A percentile compares a stretch with the other conserved stretches of the same genome.
These are phyloP conservation scores for Cerastoderma edule DNA, from an alignment of 2,888 invertebrate genomes.

Conservation along the genomic window DNA sequence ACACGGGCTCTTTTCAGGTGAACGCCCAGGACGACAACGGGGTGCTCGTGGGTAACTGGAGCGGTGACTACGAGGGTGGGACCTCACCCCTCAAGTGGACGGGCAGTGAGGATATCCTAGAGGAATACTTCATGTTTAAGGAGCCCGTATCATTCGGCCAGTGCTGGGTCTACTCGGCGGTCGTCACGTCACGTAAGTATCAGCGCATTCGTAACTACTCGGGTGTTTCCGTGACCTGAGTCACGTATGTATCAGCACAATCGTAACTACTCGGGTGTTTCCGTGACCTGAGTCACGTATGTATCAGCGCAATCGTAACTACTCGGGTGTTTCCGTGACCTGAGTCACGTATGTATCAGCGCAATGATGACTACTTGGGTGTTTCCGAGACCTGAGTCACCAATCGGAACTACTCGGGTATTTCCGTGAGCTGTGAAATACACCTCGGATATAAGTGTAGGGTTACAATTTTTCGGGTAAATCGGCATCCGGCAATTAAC, in stretches of 20 bases:
- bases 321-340: background rate
- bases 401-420: no score
- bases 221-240: background rate
- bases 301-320: background rate
- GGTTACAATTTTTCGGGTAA: no score
- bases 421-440: no score
- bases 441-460: no score
- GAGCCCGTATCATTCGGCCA: conserved; percentile 71
- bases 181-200: conserved; percentile 84
- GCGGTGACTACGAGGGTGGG: conserved; percentile 68
- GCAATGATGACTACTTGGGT: no score
- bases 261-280: background rate
- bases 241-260: background rate
- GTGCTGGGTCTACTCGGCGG: conserved; percentile 75
- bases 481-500: no score
- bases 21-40: conserved; percentile 66
- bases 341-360: background rate
- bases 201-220: background rate
- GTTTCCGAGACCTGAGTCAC: no score
- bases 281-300: background rate
- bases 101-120: conserved; percentile 75
- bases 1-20: background rate
- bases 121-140: conserved; percentile 69
- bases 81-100: conserved; percentile 47
- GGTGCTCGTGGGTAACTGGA: conserved; percentile 77